phyloP scores from a whole-genome alignment of 2,888 invertebrate species.

The Morinoia aosen region DNA sequence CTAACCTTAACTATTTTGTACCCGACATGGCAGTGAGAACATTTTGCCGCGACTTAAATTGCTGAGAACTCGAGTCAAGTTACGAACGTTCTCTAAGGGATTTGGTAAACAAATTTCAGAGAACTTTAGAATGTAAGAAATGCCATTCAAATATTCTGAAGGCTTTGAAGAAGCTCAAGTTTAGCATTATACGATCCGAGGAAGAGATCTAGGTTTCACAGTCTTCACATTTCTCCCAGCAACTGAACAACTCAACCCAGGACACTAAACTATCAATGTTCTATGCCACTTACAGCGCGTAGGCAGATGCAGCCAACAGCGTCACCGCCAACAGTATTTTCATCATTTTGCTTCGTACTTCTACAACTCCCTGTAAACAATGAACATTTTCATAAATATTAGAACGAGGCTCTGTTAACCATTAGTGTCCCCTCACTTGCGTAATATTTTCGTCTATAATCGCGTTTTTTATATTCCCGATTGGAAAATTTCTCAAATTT shows the following conservation, averaged over 20 bases:
- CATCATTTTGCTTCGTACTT: neutral
- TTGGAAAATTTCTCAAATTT: neutral
- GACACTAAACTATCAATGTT: neutral
- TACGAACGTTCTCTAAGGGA: too few relatives aligned
- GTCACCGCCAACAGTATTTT: neutral
- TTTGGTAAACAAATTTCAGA: too few relatives aligned
- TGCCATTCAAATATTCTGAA: too few relatives aligned
- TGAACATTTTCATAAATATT: too few relatives aligned
- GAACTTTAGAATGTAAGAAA: too few relatives aligned
- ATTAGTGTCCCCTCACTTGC: neutral
- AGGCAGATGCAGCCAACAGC: neutral
- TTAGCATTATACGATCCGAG: neutral
- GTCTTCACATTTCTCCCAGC: neutral
- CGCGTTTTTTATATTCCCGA: too few relatives aligned
- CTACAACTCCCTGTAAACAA: neutral
- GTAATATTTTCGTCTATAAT: neutral
- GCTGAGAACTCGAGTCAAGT: too few relatives aligned
- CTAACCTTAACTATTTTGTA: too few relatives aligned
- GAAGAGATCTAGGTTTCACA: neutral
- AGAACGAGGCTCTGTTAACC: neutral
- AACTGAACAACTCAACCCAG: neutral
- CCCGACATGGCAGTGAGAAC: too few relatives aligned
- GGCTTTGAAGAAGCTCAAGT: neutral
- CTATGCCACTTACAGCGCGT: neutral
- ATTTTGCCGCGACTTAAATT: too few relatives aligned